Evolutionary conservation across 1,140 invertebrate genomes (phyloP), one percentile per base, ranked within the genome.

Genomic region (Lasioglossum baleicum): DNA sequence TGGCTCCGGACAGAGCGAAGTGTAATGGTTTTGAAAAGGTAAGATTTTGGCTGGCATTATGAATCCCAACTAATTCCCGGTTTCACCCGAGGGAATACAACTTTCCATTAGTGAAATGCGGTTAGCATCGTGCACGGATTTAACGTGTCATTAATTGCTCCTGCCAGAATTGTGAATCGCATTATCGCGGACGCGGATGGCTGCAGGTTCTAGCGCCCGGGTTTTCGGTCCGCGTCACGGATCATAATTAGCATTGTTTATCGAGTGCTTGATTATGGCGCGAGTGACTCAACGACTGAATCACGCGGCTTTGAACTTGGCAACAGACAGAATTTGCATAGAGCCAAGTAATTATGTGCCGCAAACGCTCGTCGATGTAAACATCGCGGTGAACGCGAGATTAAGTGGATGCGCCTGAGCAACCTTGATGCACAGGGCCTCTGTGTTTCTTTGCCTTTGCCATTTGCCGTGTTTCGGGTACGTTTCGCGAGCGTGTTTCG

Each of bases 201-300:
- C 42, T 51, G 26, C 42, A 65, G 58, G 87, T 82, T 48, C 83
- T 84, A 68, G 40, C 84, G 80, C 87, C 87, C 88, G 78, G 83
- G 61, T 72, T 83, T 81, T 22, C 35, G 35, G 35, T 53, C 65
- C 64, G 58, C 58, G 58, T 40, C 51, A 56, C 64, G 70, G 70
- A 81, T 88, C 77, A 90, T 89, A 91, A 92, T 92, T 92, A 91
- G 87, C 87, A 90, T 89, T 91, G 88, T 92, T 92, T 91, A 88
- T 85, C 83, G 86, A 90, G 87, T 88, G 84, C 86, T 87, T 92
- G 87, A 92, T 92, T 92, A 91, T 83, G 61, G 40, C 6, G 61
- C 51, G 83, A 82, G 64, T 82, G 71, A 77, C 77, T 74, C 76
- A 74, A 65, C 60, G 67, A 81, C 42, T 60, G 53, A 78, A 82